Conservation (phyloP, 2,113 vertebrate species). For the Chrysemys picta region DNA sequence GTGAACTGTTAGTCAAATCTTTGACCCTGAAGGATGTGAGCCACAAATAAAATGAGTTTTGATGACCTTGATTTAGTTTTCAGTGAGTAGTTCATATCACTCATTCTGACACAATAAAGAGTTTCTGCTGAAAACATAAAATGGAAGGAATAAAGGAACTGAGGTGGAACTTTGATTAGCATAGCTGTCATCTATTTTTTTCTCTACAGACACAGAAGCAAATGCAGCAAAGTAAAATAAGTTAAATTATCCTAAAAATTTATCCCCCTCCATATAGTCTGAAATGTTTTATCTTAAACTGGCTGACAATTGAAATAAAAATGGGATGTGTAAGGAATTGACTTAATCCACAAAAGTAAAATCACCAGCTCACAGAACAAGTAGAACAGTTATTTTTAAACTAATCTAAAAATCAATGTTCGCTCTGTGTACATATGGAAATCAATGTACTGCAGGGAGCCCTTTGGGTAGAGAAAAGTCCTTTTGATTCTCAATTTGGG, state of each 20-base stretch:
- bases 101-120: not conserved
- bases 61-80: constrained; percentile 13
- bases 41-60: not conserved
- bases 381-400: not conserved
- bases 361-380: constrained; percentile 6
- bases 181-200: not conserved
- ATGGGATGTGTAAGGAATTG: not conserved
- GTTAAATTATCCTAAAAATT: constrained; percentile 12
- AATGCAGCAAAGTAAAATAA: not conserved
- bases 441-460: not conserved
- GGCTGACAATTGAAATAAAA: constrained; percentile 25
- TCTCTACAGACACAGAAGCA: not conserved
- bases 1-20: not conserved
- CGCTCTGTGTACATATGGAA: not conserved
- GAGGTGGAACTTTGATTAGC: not conserved
- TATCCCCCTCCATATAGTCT: not conserved
- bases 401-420: constrained; percentile 48
- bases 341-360: constrained; percentile 43
- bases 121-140: constrained; percentile 8
- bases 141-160: not conserved
- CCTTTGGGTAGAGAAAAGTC: not conserved
- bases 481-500: not conserved
- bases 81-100: not conserved
- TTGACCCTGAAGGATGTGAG: not conserved
- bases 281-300: constrained; percentile 49